These are phyloP conservation scores for Melanostoma scalare DNA, from an alignment of 2,888 invertebrate species.

Conservation along the genomic window DNA sequence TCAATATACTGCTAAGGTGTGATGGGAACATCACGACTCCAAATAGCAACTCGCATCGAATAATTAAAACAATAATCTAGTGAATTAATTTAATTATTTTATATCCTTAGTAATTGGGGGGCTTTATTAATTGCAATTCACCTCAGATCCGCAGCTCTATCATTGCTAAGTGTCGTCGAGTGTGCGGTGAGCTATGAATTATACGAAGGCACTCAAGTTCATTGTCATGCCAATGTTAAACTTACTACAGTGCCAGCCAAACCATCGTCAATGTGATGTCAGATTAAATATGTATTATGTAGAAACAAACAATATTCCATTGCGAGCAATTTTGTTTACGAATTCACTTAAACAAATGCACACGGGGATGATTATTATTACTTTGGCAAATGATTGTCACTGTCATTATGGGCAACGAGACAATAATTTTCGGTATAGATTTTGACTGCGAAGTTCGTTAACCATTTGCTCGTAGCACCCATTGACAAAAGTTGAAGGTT, in stretches of 20 bases:
- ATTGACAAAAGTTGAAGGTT: conserved; percentile 43
- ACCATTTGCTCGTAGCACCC: conserved; percentile 24
- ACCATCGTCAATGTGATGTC: conserved; percentile 8
- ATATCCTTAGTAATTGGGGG: not conserved
- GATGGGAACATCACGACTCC: conserved; percentile 51
- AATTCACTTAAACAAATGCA: not conserved
- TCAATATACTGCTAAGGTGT: conserved; percentile 20
- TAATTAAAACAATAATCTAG: conserved; percentile 8
- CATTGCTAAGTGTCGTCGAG: conserved; percentile 47
- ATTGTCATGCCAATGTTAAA: conserved; percentile 52
- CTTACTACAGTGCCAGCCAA: not conserved
- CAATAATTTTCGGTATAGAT: not conserved
- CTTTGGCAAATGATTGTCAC: conserved; percentile 24
- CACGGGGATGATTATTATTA: not conserved
- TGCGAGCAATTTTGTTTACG: conserved; percentile 8
- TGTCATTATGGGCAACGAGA: not conserved
- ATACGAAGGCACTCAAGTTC: conserved; percentile 60
- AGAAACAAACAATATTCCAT: conserved; percentile 5
- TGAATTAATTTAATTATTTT: conserved; percentile 19
- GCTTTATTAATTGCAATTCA: conserved; percentile 40
- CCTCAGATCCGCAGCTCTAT: conserved; percentile 4
- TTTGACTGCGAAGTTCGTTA: conserved; percentile 34
- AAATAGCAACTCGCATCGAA: conserved; percentile 4
- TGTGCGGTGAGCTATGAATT: conserved; percentile 58
- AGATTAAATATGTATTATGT: conserved; percentile 11